These are phyloP conservation scores for Lampris megalopsis DNA, from an alignment of 2,113 vertebrate genomes.

Conservation along the genomic window DNA sequence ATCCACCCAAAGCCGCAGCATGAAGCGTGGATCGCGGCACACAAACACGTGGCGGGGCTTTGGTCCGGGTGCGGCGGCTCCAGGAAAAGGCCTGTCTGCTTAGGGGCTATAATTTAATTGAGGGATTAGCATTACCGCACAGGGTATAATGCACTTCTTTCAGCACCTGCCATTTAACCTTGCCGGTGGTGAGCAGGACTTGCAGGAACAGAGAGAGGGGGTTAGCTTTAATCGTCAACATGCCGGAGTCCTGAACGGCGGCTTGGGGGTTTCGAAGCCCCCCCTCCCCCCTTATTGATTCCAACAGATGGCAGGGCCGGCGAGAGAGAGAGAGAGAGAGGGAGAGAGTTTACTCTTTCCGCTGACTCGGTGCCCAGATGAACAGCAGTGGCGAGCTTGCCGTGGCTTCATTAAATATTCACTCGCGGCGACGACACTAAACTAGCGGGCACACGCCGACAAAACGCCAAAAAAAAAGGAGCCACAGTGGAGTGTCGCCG, in stretches of 20 bases:
- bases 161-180: slow-evolving; percentile 82
- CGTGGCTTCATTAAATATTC: slow-evolving; percentile 78
- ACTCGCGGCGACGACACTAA: slow-evolving; percentile 65
- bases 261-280: slow-evolving; percentile 53
- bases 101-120: slow-evolving; percentile 78
- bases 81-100: slow-evolving; percentile 70
- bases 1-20: slow-evolving; percentile 74
- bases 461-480: slow-evolving; percentile 43
- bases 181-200: slow-evolving; percentile 73
- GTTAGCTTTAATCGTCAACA: slow-evolving; percentile 78
- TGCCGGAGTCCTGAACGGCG: slow-evolving; percentile 66
- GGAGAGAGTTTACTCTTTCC: slow-evolving; percentile 50
- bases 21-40: slow-evolving; percentile 63
- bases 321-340: slow-evolving; percentile 37
- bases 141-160: slow-evolving; percentile 76
- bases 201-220: slow-evolving; percentile 69
- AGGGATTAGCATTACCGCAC: slow-evolving; percentile 79
- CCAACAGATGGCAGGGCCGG: slow-evolving; percentile 79
- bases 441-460: slow-evolving; percentile 58
- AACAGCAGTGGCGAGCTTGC: slow-evolving; percentile 75
- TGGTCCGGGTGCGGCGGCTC: slow-evolving; percentile 52
- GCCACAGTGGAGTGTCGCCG: slow-evolving; percentile 51
- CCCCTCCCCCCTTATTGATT: slow-evolving; percentile 74
- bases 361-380: slow-evolving; percentile 79
- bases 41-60: slow-evolving; percentile 69